These are phyloP conservation scores for Dysdera silvatica DNA, from an alignment of 1,140 invertebrate genomes.

Conservation along the genomic window DNA sequence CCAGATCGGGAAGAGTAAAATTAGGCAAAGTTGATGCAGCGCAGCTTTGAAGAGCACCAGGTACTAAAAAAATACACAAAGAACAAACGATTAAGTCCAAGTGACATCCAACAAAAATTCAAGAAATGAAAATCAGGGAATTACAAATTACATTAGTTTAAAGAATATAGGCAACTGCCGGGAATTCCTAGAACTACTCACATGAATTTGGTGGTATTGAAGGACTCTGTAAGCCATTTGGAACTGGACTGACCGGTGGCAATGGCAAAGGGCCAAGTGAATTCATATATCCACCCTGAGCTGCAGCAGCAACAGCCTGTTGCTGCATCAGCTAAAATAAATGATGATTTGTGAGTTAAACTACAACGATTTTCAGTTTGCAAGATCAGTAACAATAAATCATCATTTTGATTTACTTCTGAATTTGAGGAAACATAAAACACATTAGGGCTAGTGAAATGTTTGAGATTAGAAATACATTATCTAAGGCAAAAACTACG, in stretches of 20 bases:
- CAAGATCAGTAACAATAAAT: no score
- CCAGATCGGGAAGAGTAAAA: constrained; percentile 11
- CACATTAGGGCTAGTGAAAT: no score
- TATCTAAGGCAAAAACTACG: no score
- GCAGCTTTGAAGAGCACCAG: not conserved
- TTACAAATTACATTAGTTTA: not conserved
- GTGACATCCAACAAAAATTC: not conserved
- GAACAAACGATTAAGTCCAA: not conserved
- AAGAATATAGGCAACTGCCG: not conserved
- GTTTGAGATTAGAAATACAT: no score
- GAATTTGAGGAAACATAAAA: no score
- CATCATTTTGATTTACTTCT: no score
- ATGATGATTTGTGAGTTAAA: no score
- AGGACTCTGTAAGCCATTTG: constrained; percentile 11
- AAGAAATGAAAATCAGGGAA: not conserved
- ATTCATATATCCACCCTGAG: constrained; percentile 8
- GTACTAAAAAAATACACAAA: not conserved
- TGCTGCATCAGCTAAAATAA: constrained; percentile 16
- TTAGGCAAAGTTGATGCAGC: constrained; percentile 5
- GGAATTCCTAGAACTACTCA: not conserved
- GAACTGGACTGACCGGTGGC: constrained; percentile 22
- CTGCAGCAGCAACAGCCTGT: constrained; percentile 19
- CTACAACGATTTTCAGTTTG: no score
- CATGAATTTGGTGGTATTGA: constrained; percentile 10
- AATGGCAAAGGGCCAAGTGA: constrained; percentile 13